Conservation (phyloP, 1,140 invertebrate genomes). For the Battus philenor region DNA sequence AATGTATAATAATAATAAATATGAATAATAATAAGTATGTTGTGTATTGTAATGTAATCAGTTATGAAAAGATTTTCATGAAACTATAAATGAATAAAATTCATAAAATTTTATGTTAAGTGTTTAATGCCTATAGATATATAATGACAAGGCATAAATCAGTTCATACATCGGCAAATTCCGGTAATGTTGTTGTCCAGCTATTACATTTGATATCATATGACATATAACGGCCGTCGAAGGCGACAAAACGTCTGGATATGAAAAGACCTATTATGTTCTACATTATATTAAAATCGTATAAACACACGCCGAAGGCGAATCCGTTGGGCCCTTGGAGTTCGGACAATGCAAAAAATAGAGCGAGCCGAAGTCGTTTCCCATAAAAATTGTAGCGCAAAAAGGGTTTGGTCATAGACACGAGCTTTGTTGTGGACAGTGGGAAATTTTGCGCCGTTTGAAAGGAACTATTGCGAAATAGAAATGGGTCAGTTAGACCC, state of each 20-base stretch:
- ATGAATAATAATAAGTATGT: no score
- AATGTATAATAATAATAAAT: no score
- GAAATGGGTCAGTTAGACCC: conserved; percentile 63
- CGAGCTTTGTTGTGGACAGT: conserved; percentile 55
- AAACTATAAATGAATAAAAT: no score
- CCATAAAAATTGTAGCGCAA: conserved; percentile 63
- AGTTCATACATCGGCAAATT: no score
- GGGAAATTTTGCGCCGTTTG: conserved; percentile 58
- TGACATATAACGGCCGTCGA: conserved; percentile 53
- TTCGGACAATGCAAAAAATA: conserved; percentile 72
- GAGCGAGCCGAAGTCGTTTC: conserved; percentile 61
- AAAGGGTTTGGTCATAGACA: conserved; percentile 58
- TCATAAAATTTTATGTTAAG: no score
- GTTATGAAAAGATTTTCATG: no score
- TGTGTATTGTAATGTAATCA: no score
- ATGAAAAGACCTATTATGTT: conserved; percentile 40
- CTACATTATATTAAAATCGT: conserved; percentile 54
- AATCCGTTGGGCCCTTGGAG: conserved; percentile 49
- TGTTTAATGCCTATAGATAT: no score
- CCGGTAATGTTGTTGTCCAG: no score
- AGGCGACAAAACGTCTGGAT: conserved; percentile 29
- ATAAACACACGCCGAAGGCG: conserved; percentile 63
- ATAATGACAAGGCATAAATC: no score
- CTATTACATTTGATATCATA: conserved; percentile 12
- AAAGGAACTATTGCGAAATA: conserved; percentile 44